phyloP scores from a whole-genome alignment of 2,797 vertebrate species.

The Tarsius wallacei region DNA sequence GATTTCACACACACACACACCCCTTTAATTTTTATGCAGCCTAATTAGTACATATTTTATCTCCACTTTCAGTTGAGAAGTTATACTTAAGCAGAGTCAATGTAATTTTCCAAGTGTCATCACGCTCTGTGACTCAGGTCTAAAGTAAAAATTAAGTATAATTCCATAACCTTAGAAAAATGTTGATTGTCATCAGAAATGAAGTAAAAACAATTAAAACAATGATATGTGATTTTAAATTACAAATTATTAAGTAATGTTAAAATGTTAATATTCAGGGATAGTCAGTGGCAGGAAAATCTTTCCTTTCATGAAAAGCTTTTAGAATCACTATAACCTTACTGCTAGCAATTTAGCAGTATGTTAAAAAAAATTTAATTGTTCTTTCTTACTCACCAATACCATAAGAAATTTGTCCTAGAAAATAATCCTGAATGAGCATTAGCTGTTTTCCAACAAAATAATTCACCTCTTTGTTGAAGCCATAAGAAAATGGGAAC shows the following conservation, averaged over 20 bases:
- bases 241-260: not conserved
- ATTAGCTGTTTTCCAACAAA: not conserved
- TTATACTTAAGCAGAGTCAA: not conserved
- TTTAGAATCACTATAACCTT: not conserved
- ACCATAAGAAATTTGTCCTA: not conserved
- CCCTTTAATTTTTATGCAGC: not conserved
- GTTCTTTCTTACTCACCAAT: not conserved
- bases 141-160: not conserved
- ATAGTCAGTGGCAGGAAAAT: not conserved
- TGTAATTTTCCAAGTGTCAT: not conserved
- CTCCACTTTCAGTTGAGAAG: not conserved
- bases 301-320: not conserved
- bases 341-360: not conserved
- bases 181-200: not conserved
- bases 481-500: not conserved
- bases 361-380: not conserved
- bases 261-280: not conserved
- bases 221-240: not conserved
- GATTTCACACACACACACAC: not conserved
- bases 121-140: not conserved
- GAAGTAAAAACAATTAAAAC: slow-evolving; percentile 23
- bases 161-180: not conserved
- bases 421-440: slow-evolving; percentile 2
- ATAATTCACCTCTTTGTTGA: not conserved
- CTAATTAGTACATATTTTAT: not conserved